Evolutionary conservation across 2,888 invertebrate species (phyloP).

Genomic region (Chorisops tibialis): DNA sequence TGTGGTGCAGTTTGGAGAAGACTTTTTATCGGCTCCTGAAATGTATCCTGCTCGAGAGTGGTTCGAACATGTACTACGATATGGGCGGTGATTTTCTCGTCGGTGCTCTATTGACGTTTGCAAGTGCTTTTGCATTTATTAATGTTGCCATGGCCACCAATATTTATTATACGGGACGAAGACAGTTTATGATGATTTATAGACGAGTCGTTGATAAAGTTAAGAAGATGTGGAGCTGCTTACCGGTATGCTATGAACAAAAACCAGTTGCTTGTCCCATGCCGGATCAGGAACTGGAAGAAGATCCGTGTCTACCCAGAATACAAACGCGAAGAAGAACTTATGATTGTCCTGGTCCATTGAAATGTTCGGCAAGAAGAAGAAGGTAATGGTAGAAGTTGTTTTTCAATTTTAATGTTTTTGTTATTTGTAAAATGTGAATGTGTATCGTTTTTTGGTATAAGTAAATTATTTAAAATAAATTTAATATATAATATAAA

Average conservation of each 20-base stretch:
- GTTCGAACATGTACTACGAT: conserved; percentile 31
- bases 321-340: not conserved
- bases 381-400: too few relatives aligned
- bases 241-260: conserved; percentile 5
- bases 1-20: conserved; percentile 31
- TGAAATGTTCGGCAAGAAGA: too few relatives aligned
- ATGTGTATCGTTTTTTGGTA: too few relatives aligned
- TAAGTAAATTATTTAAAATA: too few relatives aligned
- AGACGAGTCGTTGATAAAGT: conserved; percentile 1
- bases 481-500: too few relatives aligned
- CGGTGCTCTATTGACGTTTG: conserved; percentile 24
- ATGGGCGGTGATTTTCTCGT: conserved; percentile 33
- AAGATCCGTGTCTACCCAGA: not conserved
- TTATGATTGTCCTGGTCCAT: too few relatives aligned
- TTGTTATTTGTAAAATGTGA: too few relatives aligned
- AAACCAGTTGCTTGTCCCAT: not conserved
- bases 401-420: too few relatives aligned
- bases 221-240: conserved; percentile 1
- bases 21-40: conserved; percentile 27
- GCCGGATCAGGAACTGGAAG: not conserved
- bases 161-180: conserved; percentile 1
- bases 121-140: conserved; percentile 28
- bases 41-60: conserved; percentile 26
- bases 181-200: not conserved
- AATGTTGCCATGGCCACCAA: conserved; percentile 25